Conservation (phyloP, 2,797 vertebrate species). For the Chaetophractus vellerosus region DNA sequence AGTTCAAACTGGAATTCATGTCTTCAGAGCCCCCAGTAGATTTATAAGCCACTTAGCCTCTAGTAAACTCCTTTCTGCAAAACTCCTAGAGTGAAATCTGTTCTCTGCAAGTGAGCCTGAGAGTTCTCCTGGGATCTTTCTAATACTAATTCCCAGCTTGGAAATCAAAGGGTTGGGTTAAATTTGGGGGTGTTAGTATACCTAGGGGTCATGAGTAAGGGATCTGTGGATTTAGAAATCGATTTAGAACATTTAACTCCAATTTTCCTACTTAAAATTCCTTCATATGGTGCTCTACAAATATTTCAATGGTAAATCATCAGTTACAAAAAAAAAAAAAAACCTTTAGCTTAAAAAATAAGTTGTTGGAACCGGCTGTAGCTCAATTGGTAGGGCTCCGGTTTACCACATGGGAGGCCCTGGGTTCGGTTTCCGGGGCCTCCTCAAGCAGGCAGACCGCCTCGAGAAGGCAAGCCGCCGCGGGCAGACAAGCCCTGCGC, state of each 20-base stretch:
- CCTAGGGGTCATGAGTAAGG: no score
- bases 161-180: neutral
- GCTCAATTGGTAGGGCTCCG: no score
- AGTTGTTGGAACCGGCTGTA: no score
- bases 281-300: neutral
- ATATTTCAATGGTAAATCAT: neutral
- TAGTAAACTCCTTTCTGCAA: neutral
- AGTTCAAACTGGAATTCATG: neutral
- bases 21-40: neutral
- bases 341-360: neutral
- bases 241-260: neutral
- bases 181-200: neutral
- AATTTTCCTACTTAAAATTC: neutral
- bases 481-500: no score
- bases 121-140: neutral
- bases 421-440: no score
- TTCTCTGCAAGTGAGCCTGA: neutral
- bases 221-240: neutral
- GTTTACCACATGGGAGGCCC: no score
- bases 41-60: neutral
- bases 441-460: no score
- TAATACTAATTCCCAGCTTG: neutral
- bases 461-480: no score
- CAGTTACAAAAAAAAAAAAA: neutral
- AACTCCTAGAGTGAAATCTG: neutral